phyloP scores from a whole-genome alignment of 2,797 vertebrate species.

The Leptoclinus maculatus region DNA sequence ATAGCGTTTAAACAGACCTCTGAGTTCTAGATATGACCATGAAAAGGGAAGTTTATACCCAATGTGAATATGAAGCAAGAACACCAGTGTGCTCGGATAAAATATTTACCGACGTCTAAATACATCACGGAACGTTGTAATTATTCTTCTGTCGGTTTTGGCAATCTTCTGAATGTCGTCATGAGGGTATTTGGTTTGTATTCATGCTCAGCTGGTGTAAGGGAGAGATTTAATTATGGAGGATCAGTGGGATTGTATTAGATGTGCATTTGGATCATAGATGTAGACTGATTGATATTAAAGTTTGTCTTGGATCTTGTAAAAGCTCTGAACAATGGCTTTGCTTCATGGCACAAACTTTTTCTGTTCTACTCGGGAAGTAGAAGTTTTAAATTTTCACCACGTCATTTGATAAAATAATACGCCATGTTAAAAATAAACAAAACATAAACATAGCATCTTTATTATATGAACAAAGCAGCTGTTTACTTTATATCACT shows the following conservation, averaged over 20 bases:
- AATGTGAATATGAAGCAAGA: not conserved
- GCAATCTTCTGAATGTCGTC: conserved; percentile 21
- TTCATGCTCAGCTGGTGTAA: conserved; percentile 65
- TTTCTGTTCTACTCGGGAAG: conserved; percentile 5
- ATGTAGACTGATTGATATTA: conserved; percentile 34
- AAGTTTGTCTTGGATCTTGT: conserved; percentile 39
- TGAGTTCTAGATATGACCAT: not conserved
- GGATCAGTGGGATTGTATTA: conserved; percentile 68
- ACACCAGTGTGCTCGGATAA: not conserved
- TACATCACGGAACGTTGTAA: conserved; percentile 18
- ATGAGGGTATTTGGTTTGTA: conserved; percentile 57
- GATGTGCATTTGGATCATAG: conserved; percentile 65
- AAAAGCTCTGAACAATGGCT: conserved; percentile 27
- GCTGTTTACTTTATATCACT: not conserved
- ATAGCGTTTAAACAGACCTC: conserved; percentile 15
- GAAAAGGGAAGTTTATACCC: not conserved
- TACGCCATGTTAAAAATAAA: not conserved
- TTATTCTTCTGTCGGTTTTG: conserved; percentile 52
- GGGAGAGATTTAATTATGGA: conserved; percentile 60
- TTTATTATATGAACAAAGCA: not conserved
- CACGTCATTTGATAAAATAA: not conserved
- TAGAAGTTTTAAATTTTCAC: not conserved
- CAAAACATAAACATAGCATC: not conserved
- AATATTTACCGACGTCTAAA: conserved; percentile 16
- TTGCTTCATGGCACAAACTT: not conserved